Evolutionary conservation across 2,113 vertebrate species (phyloP).

Genomic region (Chascanopsetta lugubris): DNA sequence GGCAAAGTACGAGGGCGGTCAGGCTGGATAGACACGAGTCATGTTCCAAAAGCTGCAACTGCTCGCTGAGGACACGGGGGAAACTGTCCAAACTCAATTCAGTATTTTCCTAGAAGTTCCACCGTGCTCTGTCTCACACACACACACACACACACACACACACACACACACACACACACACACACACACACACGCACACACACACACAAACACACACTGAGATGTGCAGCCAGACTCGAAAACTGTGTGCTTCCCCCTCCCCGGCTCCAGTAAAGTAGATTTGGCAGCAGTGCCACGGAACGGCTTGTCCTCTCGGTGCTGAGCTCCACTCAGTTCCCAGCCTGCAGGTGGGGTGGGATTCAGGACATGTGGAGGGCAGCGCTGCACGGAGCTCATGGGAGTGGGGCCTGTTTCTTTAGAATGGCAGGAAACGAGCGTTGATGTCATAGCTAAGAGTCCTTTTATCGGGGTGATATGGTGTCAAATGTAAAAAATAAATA

Average conservation of each 20-base stretch:
- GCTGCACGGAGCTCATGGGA: conserved; percentile 10
- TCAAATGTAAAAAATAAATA: too few species aligned
- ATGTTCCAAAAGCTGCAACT: conserved; percentile 21
- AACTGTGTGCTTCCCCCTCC: conserved; percentile 41
- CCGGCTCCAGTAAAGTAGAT: conserved; percentile 54
- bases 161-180: conserved; percentile 24
- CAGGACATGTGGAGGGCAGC: conserved; percentile 35
- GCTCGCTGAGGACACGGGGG: neutral
- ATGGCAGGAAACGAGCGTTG: conserved; percentile 11
- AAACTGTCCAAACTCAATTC: neutral
- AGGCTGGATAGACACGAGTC: conserved; percentile 24
- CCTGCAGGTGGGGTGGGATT: conserved; percentile 41
- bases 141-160: conserved; percentile 23
- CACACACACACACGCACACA: conserved; percentile 27
- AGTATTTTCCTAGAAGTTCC: conserved; percentile 22
- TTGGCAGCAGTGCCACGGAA: conserved; percentile 59
- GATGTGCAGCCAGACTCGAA: conserved; percentile 34
- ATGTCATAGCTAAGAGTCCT: conserved; percentile 15
- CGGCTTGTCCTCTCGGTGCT: conserved; percentile 58
- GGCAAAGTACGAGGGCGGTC: conserved; percentile 39
- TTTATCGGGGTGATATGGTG: too few species aligned
- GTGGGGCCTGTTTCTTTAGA: conserved; percentile 11
- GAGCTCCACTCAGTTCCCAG: conserved; percentile 43
- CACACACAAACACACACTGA: conserved; percentile 17
- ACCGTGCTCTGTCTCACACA: conserved; percentile 1